A percentile compares a stretch with the other conserved stretches of the same genome.
Evolutionary conservation across 2,797 vertebrate genomes (phyloP).

Genomic region (Sparidentex hasta): DNA sequence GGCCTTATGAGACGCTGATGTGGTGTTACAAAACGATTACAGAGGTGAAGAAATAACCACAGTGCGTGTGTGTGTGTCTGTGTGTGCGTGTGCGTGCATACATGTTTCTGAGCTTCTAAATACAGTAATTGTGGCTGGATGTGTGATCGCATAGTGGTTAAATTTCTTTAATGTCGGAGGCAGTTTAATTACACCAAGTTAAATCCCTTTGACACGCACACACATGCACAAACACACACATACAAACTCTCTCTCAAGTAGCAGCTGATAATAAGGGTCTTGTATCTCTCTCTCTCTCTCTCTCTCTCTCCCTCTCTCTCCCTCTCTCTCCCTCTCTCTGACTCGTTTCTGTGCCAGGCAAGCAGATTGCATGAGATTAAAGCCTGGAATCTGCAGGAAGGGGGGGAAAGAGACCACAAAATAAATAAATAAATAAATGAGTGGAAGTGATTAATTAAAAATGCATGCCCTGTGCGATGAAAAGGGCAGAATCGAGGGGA

Average conservation of each 20-base stretch:
- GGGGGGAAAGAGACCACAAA: constrained; percentile 26
- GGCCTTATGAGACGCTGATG: constrained; percentile 58
- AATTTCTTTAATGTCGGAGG: constrained; percentile 74
- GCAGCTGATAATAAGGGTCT: constrained; percentile 81
- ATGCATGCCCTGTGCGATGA: constrained; percentile 65
- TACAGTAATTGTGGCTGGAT: constrained; percentile 74
- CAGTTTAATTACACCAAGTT: constrained; percentile 81
- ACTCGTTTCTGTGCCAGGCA: constrained; percentile 70
- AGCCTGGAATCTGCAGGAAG: constrained; percentile 59
- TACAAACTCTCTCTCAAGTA: constrained; percentile 27
- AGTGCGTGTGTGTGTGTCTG: constrained; percentile 9
- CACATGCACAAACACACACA: constrained; percentile 10
- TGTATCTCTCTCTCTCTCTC: constrained; percentile 45
- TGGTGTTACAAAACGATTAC: constrained; percentile 50
- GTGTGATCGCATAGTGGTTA: constrained; percentile 70
- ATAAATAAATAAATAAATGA: constrained; percentile 70
- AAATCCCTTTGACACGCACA: constrained; percentile 67
- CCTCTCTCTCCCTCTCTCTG: constrained; percentile 21
- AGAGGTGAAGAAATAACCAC: constrained; percentile 57
- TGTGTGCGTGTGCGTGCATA: constrained; percentile 1
- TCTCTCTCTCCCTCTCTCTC: constrained; percentile 26
- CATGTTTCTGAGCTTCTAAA: constrained; percentile 46
- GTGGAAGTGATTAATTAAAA: constrained; percentile 79
- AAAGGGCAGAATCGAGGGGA: constrained; percentile 49
- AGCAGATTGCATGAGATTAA: constrained; percentile 84